A percentile compares a stretch with the other conserved stretches of the same genome.
Evolutionary conservation across 1,140 invertebrate genomes (phyloP).

Genomic region (Sitophilus oryzae): DNA sequence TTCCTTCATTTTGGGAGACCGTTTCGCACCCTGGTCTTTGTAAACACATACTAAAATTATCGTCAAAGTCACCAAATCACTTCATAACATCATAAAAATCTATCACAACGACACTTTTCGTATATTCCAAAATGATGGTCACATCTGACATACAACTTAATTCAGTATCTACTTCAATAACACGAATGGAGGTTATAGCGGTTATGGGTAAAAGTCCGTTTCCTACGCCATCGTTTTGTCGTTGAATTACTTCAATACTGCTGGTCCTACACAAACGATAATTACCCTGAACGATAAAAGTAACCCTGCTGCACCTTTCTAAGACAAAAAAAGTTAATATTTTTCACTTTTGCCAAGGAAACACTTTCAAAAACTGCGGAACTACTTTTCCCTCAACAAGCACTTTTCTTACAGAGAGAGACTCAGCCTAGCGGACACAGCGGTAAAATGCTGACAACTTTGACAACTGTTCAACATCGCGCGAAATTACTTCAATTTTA

Average conservation of each 20-base stretch:
- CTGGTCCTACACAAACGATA: no score
- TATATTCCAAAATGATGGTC: constrained; percentile 55
- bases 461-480: constrained; percentile 11
- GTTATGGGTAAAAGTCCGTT: constrained; percentile 60
- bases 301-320: background rate
- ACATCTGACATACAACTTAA: constrained; percentile 58
- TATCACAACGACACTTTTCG: constrained; percentile 42
- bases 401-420: constrained; percentile 12
- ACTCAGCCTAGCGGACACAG: constrained; percentile 13
- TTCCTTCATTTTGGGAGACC: constrained; percentile 39
- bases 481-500: constrained; percentile 5
- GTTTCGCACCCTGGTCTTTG: constrained; percentile 42
- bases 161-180: constrained; percentile 61
- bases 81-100: constrained; percentile 40
- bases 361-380: background rate
- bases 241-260: constrained; percentile 28
- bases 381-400: constrained; percentile 19
- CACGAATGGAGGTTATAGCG: constrained; percentile 63
- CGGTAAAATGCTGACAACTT: constrained; percentile 13
- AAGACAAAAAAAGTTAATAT: background rate
- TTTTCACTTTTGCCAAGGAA: background rate
- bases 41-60: constrained; percentile 47
- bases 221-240: constrained; percentile 42
- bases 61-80: constrained; percentile 46
- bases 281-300: no score